phyloP scores from a whole-genome alignment of 2,888 invertebrate species.

The Sipha maydis region DNA sequence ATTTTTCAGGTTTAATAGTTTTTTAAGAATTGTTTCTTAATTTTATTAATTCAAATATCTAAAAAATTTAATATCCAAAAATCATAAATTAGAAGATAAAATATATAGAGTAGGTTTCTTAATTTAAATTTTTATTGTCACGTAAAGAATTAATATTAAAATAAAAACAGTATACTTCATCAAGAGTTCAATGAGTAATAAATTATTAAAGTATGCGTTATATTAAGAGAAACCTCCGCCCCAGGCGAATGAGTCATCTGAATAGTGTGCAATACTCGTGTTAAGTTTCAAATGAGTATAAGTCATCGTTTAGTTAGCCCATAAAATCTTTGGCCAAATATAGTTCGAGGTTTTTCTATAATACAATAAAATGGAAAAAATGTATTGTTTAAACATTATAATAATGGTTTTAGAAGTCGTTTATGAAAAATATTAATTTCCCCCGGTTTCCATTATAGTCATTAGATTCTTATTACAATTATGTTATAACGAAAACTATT shows the following conservation, averaged over 20 bases:
- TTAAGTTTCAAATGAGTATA: background rate
- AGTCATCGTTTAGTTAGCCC: background rate
- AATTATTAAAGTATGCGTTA: background rate
- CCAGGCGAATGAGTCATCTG: conserved; percentile 1
- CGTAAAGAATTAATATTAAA: too few species aligned
- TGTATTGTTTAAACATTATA: background rate
- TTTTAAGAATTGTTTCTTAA: background rate
- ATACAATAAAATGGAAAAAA: background rate
- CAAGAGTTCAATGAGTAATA: background rate
- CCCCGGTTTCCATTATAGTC: too few species aligned
- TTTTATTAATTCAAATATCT: too few species aligned
- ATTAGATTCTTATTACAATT: too few species aligned
- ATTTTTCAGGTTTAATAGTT: background rate
- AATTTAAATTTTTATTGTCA: too few species aligned
- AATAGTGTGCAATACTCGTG: background rate
- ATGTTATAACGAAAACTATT: too few species aligned
- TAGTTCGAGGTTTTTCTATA: background rate
- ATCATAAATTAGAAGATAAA: too few species aligned
- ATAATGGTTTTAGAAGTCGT: background rate
- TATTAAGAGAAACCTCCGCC: background rate
- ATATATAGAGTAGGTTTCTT: too few species aligned
- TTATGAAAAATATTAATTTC: too few species aligned
- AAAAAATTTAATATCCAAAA: too few species aligned
- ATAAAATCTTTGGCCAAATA: background rate
- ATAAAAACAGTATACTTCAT: background rate